Base-by-base conservation (phyloP, 2,113 vertebrate species). In the Callochromis pleurospilus region DNA sequence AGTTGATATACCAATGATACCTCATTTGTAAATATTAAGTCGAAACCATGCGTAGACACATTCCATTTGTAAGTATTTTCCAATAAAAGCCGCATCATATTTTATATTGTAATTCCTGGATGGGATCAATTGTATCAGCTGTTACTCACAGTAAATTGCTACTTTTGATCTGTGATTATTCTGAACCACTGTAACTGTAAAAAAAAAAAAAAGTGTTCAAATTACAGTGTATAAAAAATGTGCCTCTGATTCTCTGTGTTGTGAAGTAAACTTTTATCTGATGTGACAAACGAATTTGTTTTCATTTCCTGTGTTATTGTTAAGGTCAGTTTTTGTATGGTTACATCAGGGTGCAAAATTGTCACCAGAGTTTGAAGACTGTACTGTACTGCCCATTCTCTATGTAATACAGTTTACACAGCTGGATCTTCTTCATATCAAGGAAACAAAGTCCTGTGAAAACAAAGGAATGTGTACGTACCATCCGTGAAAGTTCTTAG, bases 1-100 rank as follows among this genome's bases (percentile, higher is more conserved):
- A 77, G 77, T 82, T 79, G 47, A 82, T 84, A 51, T 45, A 85
- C 85, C 90, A 91, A 51, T 80, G 33, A 92, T 94, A 94, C 93
- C 93, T 94, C 93, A 83, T 84, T 14, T 94, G 86, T 90, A 91
- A 81, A 91, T 90, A 83, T 51, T n/a, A 84, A 83, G 86, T 38
- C 68, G 6, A 91, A 87, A 84, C 29, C 65, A 85, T 60, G 65
- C 83, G 33, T 49, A 87, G 38, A 86, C 42, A 86, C 54, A 83
- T 84, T 88, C 38, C 65, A 80, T 80, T 79, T 84, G 38, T 87
- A 88, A 36, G 3, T 42, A 88, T 58, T 62, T 33, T 62, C 36
- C 55, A 13, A 9, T 87, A 9, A 85, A 65, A 86, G 29, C 60
- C 10, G 8, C 24, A 56, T 83, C 40, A 31, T n/a, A 65, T 70